These are phyloP conservation scores for Agrotis ipsilon DNA, from an alignment of 2,888 invertebrate genomes.

Conservation along the genomic window DNA sequence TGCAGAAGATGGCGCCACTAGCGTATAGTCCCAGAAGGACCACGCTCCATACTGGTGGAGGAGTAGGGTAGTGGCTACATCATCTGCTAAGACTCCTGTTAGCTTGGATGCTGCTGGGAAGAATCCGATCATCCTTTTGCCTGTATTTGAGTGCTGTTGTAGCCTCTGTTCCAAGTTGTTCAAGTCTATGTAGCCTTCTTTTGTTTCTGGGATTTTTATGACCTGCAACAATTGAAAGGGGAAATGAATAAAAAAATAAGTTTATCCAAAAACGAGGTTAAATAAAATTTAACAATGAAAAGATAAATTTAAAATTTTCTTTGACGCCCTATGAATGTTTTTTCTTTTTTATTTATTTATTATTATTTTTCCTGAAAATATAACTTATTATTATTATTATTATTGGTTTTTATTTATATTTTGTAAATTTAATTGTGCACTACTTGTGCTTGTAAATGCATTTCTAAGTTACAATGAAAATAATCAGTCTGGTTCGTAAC, in stretches of 20 bases:
- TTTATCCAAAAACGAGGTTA: too few relatives aligned
- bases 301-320: too few relatives aligned
- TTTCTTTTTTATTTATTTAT: too few relatives aligned
- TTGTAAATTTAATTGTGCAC: too few relatives aligned
- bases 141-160: conserved; percentile 91
- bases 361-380: too few relatives aligned
- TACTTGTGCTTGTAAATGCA: too few relatives aligned
- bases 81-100: conserved; percentile 97
- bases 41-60: conserved; percentile 96
- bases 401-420: too few relatives aligned
- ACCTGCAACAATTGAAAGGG: conserved; percentile 90
- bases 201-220: conserved; percentile 94
- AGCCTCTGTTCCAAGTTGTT: conserved; percentile 94
- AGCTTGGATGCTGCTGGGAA: conserved; percentile 97
- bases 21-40: conserved; percentile 97
- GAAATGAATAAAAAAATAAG: background rate
- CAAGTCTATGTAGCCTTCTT: conserved; percentile 95
- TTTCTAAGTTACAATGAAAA: too few relatives aligned
- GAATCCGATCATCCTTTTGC: conserved; percentile 95
- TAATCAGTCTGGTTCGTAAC: background rate
- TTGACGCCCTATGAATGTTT: too few relatives aligned
- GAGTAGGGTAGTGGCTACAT: conserved; percentile 95
- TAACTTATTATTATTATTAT: too few relatives aligned
- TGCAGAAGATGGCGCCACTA: conserved; percentile 95
- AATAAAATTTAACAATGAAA: too few relatives aligned